Base-by-base conservation (phyloP, 2,113 vertebrate species). In the Elephas maximus region DNA sequence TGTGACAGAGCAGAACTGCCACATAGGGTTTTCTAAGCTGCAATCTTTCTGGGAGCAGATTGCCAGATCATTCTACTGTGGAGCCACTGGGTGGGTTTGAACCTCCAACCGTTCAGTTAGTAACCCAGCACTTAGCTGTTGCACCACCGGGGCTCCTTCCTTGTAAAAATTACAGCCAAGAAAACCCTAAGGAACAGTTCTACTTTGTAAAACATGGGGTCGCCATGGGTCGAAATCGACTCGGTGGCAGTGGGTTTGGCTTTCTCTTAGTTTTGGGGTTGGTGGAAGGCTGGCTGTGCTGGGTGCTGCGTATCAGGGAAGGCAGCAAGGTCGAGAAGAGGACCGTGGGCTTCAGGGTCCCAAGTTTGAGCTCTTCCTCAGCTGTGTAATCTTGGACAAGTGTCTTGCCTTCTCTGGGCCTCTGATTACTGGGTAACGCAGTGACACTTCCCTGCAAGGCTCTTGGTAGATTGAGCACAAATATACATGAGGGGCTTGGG, bases 371-470 rank as follows among this genome's bases (percentile, higher is more conserved):
- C 20, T 24, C 76, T 37, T 45, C 20, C 33, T 5, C 6, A 17
- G 23, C 90, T 87, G 26, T 82, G 77, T 88, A 77, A 41, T 44
- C 89, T 91, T 71, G 37, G 21, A 18, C 81, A 51, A 60, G 48
- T 76, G 57, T 60, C 84, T 88, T 71, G 7, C 86, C 71, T 26
- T 87, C 76, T 95, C 88, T 92, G 90, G 60, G 81, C 33, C 63
- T 60, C 48, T 5, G 1, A n/a, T 82, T 33, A 60, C 62, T 0
- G 0, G 5, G 4, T 20, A 11, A 51, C 60, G 15, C 14, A 18
- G 37, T 30, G 65, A 26, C 5, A 5, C 8, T 5, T 71, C 77
- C 26, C 62, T 37, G 44, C 62, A 74, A 89, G 71, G 73, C 85
- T 33, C 0, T 3, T 20, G 44, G 26, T 28, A 82, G 45, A 8